Conservation (phyloP, 1,140 invertebrate species). For the Drosophila quadrilineata region DNA sequence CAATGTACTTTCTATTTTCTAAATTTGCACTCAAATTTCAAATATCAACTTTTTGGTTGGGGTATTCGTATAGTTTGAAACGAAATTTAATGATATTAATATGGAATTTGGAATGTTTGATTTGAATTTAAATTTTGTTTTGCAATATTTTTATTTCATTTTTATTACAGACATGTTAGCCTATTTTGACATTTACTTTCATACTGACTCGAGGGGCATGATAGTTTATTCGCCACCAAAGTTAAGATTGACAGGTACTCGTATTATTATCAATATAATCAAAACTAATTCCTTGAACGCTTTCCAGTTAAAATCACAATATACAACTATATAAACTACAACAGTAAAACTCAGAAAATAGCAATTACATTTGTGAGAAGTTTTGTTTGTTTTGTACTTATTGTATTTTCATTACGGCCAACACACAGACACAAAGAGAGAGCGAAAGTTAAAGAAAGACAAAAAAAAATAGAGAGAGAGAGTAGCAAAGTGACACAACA, state of each 20-base stretch:
- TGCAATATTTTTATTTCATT: slow-evolving; percentile 77
- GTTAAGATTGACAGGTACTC: slow-evolving; percentile 88
- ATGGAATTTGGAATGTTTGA: not conserved
- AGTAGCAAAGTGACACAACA: not conserved
- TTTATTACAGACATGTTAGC: slow-evolving; percentile 88
- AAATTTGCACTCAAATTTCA: slow-evolving; percentile 20
- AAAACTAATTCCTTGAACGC: slow-evolving; percentile 22
- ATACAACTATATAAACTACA: not conserved
- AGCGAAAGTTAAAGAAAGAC: no score
- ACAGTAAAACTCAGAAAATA: not conserved
- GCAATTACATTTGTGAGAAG: slow-evolving; percentile 38
- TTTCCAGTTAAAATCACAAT: slow-evolving; percentile 11
- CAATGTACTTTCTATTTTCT: slow-evolving; percentile 17
- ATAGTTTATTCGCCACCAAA: slow-evolving; percentile 86
- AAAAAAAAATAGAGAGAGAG: no score
- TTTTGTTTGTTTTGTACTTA: slow-evolving; percentile 23
- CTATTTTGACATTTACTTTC: slow-evolving; percentile 89
- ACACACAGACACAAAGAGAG: no score
- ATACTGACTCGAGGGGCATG: slow-evolving; percentile 89
- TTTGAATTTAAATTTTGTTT: slow-evolving; percentile 31
- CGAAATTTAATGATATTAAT: no score
- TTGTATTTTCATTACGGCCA: no score
- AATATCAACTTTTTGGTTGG: not conserved
- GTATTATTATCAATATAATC: slow-evolving; percentile 50
- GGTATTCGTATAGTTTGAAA: not conserved